A percentile compares a stretch with the other conserved stretches of the same genome.
Conservation (phyloP, 2,797 vertebrate genomes). For the Mastacembelus armatus region DNA sequence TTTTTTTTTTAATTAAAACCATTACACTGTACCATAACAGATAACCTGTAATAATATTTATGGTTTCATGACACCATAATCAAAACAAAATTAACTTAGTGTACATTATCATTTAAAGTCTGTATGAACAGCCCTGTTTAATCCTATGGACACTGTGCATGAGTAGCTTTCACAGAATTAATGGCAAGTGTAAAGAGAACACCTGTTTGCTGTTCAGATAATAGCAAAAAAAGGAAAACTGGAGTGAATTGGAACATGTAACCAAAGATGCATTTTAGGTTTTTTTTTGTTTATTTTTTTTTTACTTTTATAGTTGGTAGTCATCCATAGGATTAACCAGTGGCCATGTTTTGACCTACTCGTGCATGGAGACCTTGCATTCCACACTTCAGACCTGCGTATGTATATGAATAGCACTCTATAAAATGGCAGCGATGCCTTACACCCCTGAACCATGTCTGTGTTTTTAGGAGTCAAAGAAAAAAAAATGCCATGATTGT, state of each 20-base stretch:
- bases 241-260: slow-evolving; percentile 71
- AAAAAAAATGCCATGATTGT: background rate
- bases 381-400: slow-evolving; percentile 78
- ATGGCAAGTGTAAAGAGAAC: slow-evolving; percentile 50
- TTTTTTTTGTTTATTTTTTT: slow-evolving; percentile 56
- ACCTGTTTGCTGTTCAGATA: slow-evolving; percentile 61
- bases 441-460: slow-evolving; percentile 23
- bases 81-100: slow-evolving; percentile 33
- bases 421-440: slow-evolving; percentile 41
- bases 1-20: slow-evolving; percentile 39
- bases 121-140: slow-evolving; percentile 64
- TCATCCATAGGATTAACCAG: slow-evolving; percentile 69
- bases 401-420: slow-evolving; percentile 18
- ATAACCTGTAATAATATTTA: slow-evolving; percentile 47
- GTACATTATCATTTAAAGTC: slow-evolving; percentile 43
- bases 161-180: slow-evolving; percentile 47
- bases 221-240: slow-evolving; percentile 57
- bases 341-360: slow-evolving; percentile 41
- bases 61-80: slow-evolving; percentile 51
- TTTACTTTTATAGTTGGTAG: slow-evolving; percentile 56
- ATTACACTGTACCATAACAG: slow-evolving; percentile 71
- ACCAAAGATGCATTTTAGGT: slow-evolving; percentile 80
- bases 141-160: slow-evolving; percentile 60
- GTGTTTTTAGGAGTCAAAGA: slow-evolving; percentile 16
- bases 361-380: slow-evolving; percentile 65